These are phyloP conservation scores for Orycteropus afer DNA, from an alignment of 2,113 vertebrate genomes.

Conservation along the genomic window DNA sequence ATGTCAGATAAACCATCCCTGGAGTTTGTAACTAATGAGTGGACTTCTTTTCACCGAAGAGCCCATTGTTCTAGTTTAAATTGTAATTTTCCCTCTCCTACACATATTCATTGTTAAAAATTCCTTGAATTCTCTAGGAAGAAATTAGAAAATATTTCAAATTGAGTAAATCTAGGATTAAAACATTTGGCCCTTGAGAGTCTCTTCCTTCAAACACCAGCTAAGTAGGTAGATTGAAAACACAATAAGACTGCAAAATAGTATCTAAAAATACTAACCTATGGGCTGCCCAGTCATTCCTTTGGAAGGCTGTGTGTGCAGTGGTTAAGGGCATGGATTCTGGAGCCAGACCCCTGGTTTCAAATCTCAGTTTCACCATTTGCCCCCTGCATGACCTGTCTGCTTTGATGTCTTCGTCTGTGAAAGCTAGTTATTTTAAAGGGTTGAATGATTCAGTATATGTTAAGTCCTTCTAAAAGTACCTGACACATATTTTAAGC, in stretches of 20 bases:
- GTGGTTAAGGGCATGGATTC: neutral
- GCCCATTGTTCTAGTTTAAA: neutral
- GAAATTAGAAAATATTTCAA: slow-evolving; percentile 9
- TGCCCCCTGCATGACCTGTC: neutral
- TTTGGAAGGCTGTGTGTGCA: neutral
- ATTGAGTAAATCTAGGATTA: neutral
- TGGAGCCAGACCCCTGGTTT: neutral
- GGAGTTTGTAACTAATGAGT: neutral
- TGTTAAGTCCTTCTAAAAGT: neutral
- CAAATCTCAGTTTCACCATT: neutral
- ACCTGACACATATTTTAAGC: neutral
- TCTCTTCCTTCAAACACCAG: neutral
- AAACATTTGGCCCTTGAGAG: neutral
- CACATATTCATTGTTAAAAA: neutral
- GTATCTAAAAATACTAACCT: neutral
- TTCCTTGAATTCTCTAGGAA: slow-evolving; percentile 42
- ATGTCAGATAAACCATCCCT: neutral
- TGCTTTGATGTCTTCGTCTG: neutral
- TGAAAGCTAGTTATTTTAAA: neutral
- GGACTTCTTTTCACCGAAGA: neutral
- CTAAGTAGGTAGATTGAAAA: neutral
- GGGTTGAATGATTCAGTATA: neutral
- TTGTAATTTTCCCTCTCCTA: neutral
- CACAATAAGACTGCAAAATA: neutral
- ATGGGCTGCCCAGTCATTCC: neutral